Evolutionary conservation across 2,888 invertebrate genomes (phyloP), one percentile per base, ranked within the genome.

Genomic region (Leistus spinibarbis): DNA sequence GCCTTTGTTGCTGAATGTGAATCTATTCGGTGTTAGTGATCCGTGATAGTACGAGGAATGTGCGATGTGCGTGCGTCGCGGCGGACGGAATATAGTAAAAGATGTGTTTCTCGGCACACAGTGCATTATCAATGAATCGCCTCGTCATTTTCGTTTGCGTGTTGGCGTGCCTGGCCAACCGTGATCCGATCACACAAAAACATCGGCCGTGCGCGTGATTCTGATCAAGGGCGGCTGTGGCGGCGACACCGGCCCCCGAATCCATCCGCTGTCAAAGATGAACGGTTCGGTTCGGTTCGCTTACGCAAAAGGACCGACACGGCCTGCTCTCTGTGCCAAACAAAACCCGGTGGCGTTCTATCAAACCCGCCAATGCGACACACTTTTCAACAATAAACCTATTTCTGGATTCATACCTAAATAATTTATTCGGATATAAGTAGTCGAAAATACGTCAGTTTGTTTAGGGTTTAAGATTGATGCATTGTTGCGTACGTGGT

Each of bases 141-240:
- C 56, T 56, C 19, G 19, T 56, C 60, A 60, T 60, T 60, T 19
- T 60, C 17, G 60, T 60, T 60, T 60, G 60, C 60, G 60, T 60
- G 60, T 19, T 60, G 19, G 60, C 60, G 60, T 60, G 60, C 17
- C 22, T 16, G 17, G 19, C 22, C 19, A 60, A 20, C 16, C 22
- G 60, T 60, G 60, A 19, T 20, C 7, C 22, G 60, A 60, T 60
- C 22, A 13, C 19, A 60, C 60, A 60, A 60, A 60, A 17, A 13
- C 60, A 60, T 17, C 40, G 40, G 40, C 40, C 60, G 60, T 20
- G 22, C 60, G 19, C 60, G 60, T 60, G 60, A 60, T 60, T 16
- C 60, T 60, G 60, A 60, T 60, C 60, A 60, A 60, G 60, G 60
- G 60, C 60, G 60, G 60, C 60, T 20, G 2, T 54, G 54, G 3